Evolutionary conservation across 2,113 vertebrate genomes (phyloP).

Genomic region (Oreochromis tanganicae): DNA sequence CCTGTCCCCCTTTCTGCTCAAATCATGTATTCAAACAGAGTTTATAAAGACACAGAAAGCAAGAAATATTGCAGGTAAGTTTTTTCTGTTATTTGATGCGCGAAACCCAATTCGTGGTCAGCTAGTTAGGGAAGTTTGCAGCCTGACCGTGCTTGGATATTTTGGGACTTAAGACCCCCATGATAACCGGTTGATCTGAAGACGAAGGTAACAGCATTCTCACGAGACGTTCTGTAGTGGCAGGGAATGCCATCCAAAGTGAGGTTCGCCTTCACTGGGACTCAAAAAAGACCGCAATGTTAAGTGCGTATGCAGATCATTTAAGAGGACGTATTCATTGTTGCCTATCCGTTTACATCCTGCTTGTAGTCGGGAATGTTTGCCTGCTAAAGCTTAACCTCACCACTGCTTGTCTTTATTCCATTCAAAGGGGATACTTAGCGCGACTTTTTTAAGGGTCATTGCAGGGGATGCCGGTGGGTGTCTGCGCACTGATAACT

Average conservation of each 20-base stretch:
- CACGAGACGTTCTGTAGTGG: neutral
- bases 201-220: neutral
- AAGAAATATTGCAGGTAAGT: slow-evolving; percentile 51
- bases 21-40: neutral
- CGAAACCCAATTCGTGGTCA: neutral
- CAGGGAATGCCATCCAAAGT: neutral
- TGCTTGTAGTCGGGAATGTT: neutral
- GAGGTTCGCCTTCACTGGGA: neutral
- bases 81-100: neutral
- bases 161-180: neutral
- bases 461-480: neutral
- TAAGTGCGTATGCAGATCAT: neutral
- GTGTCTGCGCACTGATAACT: neutral
- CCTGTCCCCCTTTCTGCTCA: neutral
- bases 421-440: neutral
- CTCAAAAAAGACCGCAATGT: neutral
- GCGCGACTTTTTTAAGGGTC: neutral
- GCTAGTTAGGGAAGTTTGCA: slow-evolving; percentile 17
- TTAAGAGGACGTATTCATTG: neutral
- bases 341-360: neutral
- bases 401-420: neutral
- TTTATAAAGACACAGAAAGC: neutral
- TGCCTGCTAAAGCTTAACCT: neutral
- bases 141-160: neutral
- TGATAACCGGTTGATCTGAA: neutral